A percentile compares a stretch with the other conserved stretches of the same genome.
Evolutionary conservation across 2,888 invertebrate genomes (phyloP).

Genomic region (Nezara viridula): DNA sequence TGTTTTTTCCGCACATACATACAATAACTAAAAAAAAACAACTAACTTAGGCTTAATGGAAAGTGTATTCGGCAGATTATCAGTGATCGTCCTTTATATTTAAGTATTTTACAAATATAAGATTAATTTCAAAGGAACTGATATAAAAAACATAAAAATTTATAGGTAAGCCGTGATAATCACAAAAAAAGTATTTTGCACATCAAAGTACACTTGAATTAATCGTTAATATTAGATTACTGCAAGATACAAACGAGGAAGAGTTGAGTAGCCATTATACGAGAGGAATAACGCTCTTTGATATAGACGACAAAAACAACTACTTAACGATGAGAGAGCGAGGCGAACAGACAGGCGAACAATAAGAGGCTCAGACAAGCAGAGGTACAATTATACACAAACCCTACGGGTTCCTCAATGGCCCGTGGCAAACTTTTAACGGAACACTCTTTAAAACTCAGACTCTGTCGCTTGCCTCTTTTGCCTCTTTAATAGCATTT

Average conservation of each 20-base stretch:
- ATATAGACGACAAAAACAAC: neutral
- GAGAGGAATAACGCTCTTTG: neutral
- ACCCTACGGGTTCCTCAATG: neutral
- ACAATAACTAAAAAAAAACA: too few species aligned
- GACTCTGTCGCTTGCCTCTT: neutral
- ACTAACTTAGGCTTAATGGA: too few species aligned
- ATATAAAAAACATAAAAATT: too few species aligned
- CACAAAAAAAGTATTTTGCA: neutral
- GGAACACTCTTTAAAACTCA: slow-evolving; percentile 42
- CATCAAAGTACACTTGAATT: neutral
- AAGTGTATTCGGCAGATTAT: too few species aligned
- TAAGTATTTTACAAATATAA: too few species aligned
- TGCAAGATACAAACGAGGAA: neutral
- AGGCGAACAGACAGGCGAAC: neutral
- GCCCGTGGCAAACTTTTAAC: slow-evolving; percentile 22
- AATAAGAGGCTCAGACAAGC: neutral
- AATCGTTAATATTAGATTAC: neutral
- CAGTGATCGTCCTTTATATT: too few species aligned
- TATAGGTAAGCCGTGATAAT: too few species aligned
- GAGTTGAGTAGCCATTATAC: neutral
- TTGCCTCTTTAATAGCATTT: slow-evolving; percentile 1
- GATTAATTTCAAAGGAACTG: too few species aligned
- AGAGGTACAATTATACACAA: slow-evolving; percentile 21
- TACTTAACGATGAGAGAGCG: neutral
- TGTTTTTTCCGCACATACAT: too few species aligned